Evolutionary conservation across 2,888 invertebrate genomes (phyloP).

Genomic region (Plagodis dolabraria): DNA sequence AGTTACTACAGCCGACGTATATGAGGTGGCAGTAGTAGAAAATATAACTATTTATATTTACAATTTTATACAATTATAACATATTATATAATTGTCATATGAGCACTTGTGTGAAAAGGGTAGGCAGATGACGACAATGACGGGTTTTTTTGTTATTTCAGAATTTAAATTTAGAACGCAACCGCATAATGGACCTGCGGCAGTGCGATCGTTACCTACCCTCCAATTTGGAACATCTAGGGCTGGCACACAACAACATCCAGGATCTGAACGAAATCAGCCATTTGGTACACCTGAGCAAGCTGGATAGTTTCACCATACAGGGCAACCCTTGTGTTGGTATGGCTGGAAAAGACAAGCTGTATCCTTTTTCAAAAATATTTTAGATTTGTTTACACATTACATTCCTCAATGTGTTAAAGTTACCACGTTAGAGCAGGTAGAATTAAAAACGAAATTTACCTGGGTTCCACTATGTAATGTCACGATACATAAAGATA

Average conservation of each 20-base stretch:
- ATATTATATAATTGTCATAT: not conserved
- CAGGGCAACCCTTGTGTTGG: constrained; percentile 95
- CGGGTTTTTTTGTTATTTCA: constrained; percentile 59
- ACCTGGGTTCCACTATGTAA: too few species aligned
- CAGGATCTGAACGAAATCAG: constrained; percentile 94
- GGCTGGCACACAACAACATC: constrained; percentile 93
- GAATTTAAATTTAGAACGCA: constrained; percentile 94
- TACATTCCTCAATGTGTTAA: too few species aligned
- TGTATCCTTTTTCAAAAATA: constrained; percentile 87
- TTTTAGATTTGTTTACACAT: too few species aligned
- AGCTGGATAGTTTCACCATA: constrained; percentile 92
- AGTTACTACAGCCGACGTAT: too few species aligned
- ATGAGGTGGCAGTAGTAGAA: too few species aligned
- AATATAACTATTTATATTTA: too few species aligned
- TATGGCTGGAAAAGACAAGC: constrained; percentile 88
- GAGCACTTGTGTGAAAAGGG: not conserved
- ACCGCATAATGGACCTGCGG: constrained; percentile 92
- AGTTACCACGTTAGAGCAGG: too few species aligned
- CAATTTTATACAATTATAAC: too few species aligned
- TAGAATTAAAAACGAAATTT: too few species aligned
- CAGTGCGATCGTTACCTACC: constrained; percentile 94
- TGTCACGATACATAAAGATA: too few species aligned
- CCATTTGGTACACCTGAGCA: constrained; percentile 90
- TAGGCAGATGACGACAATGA: not conserved
- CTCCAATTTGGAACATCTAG: constrained; percentile 88